Evolutionary conservation across 92 coral and sea anemone species (phyloP), one percentile per base, ranked within the genome.

Genomic region (Bergia sp.): DNA sequence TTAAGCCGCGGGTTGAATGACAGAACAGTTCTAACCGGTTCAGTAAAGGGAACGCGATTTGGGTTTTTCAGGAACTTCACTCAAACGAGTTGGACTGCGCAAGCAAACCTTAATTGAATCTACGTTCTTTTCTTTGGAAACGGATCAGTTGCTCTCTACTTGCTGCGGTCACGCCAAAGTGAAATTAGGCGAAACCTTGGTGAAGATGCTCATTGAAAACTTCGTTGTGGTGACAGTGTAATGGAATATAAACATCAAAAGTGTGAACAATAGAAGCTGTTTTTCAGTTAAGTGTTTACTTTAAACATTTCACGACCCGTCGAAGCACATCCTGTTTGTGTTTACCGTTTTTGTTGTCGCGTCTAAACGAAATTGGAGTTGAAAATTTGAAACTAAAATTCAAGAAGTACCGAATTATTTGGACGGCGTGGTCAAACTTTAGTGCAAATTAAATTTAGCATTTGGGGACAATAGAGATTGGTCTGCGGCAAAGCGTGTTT

Each of bases 291-390:
- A 84, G 79, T 84, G 87, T 84, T 72, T 84, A 84, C 87, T 84
- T 84, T 72, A 84, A 84, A 84, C 87, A 84, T 84, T 84, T 84
- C 87, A 84, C 67, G 87, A 84, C 64, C 74, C 87, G 87, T 38
- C 87, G 87, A 69, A 84, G 87, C 87, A 84, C 78, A 84, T 84
- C 87, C 87, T 84, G 87, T 84, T 29, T 72, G 87, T 84, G 87
- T 84, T 84, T 84, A 84, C 38, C 40, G 77, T 74, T 45, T 84
- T 84, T 84, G 87, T 84, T 84, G 79, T 84, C 87, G 74, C 77
- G 47, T 69, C 87, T 84, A 84, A 84, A 41, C 87, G 79, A 71
- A 69, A 71, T 71, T 71, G 41, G 75, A 84, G 87, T 44, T 71
- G 65, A 47, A 83, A 47, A n/a, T 29, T 84, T 72, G 38, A 44